These are phyloP conservation scores for Hoplostethus mediterraneus DNA, from an alignment of 2,797 vertebrate genomes.

Conservation along the genomic window DNA sequence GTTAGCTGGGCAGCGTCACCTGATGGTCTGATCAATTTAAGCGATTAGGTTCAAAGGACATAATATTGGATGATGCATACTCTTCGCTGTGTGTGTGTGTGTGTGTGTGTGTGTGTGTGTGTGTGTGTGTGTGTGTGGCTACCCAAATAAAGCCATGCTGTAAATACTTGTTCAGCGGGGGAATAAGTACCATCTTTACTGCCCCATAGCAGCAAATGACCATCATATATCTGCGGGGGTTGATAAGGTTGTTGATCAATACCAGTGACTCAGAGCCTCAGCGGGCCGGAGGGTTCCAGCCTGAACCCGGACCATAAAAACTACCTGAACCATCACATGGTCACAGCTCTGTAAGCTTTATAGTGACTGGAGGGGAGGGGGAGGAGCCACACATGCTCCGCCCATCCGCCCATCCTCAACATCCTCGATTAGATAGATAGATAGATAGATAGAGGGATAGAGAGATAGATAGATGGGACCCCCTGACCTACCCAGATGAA, in stretches of 20 bases:
- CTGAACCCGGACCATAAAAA: no score
- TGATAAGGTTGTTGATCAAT: constrained; percentile 19
- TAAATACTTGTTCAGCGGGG: constrained; percentile 26
- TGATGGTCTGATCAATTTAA: constrained; percentile 25
- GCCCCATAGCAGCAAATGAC: neutral
- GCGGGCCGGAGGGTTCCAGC: constrained; percentile 1
- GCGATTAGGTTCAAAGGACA: constrained; percentile 36
- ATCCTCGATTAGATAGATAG: no score
- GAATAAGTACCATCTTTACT: constrained; percentile 9
- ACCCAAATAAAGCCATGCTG: neutral
- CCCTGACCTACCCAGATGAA: constrained; percentile 20
- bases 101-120: constrained; percentile 15
- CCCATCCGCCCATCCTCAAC: no score
- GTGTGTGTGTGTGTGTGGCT: constrained; percentile 8
- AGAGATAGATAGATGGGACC: neutral
- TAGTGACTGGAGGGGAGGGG: no score
- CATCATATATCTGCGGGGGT: constrained; percentile 15
- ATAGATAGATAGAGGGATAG: no score
- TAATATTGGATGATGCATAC: neutral
- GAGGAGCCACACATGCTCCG: no score
- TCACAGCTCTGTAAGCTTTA: no score
- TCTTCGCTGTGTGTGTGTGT: neutral
- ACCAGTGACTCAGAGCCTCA: neutral
- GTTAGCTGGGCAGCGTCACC: constrained; percentile 14
- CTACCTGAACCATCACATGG: no score